phyloP scores from a whole-genome alignment of 2,888 invertebrate genomes.

The Apoderus coryli region DNA sequence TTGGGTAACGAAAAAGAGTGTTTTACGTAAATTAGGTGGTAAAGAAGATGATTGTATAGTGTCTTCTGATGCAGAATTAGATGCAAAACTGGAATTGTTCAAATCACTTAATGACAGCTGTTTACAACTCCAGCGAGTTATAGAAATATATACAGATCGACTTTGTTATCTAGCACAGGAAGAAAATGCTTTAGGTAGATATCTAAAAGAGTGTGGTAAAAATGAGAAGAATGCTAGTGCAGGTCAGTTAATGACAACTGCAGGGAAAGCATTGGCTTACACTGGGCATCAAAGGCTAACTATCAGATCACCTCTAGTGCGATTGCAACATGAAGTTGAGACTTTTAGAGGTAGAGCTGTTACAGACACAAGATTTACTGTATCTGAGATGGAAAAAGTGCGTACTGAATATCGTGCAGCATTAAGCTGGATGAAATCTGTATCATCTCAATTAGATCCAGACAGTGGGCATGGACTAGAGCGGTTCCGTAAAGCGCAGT shows the following conservation, averaged over 20 bases:
- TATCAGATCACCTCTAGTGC: constrained; percentile 68
- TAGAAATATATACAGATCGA: constrained; percentile 88
- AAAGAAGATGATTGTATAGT: constrained; percentile 97
- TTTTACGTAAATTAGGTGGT: constrained; percentile 82
- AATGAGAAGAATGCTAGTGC: constrained; percentile 75
- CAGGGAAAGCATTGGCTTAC: constrained; percentile 57
- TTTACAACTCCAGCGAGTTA: constrained; percentile 68
- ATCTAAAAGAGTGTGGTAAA: constrained; percentile 87
- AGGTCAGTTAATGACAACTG: constrained; percentile 64
- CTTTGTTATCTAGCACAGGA: constrained; percentile 88
- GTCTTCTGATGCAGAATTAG: constrained; percentile 90
- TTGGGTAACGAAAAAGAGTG: constrained; percentile 96
- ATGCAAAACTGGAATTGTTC: constrained; percentile 89
- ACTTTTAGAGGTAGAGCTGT: constrained; percentile 92
- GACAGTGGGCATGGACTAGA: constrained; percentile 92
- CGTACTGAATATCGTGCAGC: constrained; percentile 92
- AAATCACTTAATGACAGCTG: constrained; percentile 87
- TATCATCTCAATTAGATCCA: constrained; percentile 89
- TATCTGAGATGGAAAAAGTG: constrained; percentile 87
- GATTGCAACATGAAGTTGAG: constrained; percentile 92
- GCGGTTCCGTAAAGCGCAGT: constrained; percentile 84
- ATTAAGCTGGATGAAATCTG: constrained; percentile 97
- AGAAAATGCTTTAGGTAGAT: constrained; percentile 82
- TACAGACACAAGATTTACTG: constrained; percentile 62
- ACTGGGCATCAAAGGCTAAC: constrained; percentile 80